Evolutionary conservation across 1,140 invertebrate species (phyloP).

Genomic region (Chrysomallon squamiferum): DNA sequence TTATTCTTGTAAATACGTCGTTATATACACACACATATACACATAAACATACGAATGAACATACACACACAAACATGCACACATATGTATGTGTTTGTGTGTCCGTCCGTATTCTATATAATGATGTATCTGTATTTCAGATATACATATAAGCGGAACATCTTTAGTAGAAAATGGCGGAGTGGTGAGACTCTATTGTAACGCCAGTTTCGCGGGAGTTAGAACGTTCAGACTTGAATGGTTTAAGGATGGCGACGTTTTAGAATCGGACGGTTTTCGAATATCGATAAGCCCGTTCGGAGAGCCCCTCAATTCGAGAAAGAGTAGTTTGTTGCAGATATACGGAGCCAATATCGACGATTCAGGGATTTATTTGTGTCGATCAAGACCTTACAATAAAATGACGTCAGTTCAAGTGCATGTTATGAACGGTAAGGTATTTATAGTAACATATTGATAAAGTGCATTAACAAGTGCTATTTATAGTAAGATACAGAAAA

Average conservation of each 20-base stretch:
- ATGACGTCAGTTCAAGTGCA: slow-evolving; percentile 2
- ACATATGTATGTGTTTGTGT: no score
- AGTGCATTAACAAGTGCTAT: no score
- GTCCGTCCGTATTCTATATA: no score
- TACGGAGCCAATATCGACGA: not conserved
- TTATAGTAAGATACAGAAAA: no score
- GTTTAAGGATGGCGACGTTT: not conserved
- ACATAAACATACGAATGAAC: no score
- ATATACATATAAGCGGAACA: slow-evolving; percentile 5
- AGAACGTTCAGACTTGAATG: not conserved
- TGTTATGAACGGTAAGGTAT: slow-evolving; percentile 2
- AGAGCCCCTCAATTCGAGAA: not conserved
- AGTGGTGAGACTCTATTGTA: not conserved
- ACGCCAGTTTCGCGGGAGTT: slow-evolving; percentile 2
- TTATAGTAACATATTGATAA: no score
- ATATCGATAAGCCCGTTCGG: not conserved
- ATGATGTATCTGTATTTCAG: not conserved
- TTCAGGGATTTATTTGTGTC: slow-evolving; percentile 3
- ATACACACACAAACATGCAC: no score
- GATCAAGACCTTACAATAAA: not conserved
- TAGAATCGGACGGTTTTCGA: not conserved
- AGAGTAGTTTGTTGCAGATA: slow-evolving; percentile 1
- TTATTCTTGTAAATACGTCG: no score
- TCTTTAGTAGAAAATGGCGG: slow-evolving; percentile 1
- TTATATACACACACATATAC: no score